phyloP scores from a whole-genome alignment of 2,888 invertebrate species.

The Polia nebulosa region DNA sequence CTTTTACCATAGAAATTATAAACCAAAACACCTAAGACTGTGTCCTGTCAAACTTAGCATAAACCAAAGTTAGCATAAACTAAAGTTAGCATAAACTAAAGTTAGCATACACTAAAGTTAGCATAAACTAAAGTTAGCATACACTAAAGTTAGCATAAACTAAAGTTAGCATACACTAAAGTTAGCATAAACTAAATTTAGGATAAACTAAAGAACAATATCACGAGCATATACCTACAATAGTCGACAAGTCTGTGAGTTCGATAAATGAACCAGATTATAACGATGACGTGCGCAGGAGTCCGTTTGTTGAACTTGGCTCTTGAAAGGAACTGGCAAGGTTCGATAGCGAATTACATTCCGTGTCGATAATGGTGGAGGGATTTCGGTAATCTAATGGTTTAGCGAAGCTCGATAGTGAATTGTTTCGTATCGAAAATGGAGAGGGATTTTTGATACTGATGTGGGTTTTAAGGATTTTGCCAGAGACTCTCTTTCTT shows the following conservation, averaged over 20 bases:
- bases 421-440: not conserved
- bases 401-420: slow-evolving; percentile 36
- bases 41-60: no score
- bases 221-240: slow-evolving; percentile 15
- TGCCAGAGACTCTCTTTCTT: no score
- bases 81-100: no score
- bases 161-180: no score
- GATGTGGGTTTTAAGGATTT: not conserved
- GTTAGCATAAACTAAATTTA: no score
- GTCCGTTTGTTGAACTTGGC: slow-evolving; percentile 66
- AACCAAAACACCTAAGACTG: no score
- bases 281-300: slow-evolving; percentile 42
- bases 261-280: slow-evolving; percentile 63
- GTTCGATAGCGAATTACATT: slow-evolving; percentile 39
- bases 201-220: slow-evolving; percentile 12
- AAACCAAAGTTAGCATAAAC: no score
- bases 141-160: no score
- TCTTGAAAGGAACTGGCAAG: slow-evolving; percentile 22
- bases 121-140: no score
- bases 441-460: not conserved
- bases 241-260: slow-evolving; percentile 27
- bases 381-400: not conserved
- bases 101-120: no score
- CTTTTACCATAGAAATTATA: no score
- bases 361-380: slow-evolving; percentile 4